Evolutionary conservation across 2,113 vertebrate genomes (phyloP).

Genomic region (Pao palembangensis): DNA sequence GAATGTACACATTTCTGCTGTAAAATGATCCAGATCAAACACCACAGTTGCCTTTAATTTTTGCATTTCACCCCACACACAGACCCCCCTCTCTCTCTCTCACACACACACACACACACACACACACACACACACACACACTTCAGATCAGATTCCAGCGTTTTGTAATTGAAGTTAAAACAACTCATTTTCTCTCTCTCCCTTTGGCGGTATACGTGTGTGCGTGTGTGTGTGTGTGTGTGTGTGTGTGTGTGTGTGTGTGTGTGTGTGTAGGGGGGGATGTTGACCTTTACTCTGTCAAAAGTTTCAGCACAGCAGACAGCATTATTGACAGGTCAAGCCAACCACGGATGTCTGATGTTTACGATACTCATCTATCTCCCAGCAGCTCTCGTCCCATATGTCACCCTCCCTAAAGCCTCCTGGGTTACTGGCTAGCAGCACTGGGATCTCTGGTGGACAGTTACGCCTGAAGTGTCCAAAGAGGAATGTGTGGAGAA

Average conservation of each 20-base stretch:
- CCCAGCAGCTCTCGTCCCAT: neutral
- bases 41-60: too few species aligned
- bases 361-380: slow-evolving; percentile 4
- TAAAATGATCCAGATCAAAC: too few species aligned
- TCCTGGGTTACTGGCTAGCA: slow-evolving; percentile 4
- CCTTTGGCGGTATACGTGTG: too few species aligned
- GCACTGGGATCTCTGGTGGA: slow-evolving; percentile 17
- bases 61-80: too few species aligned
- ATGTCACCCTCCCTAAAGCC: neutral
- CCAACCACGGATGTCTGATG: slow-evolving; percentile 4
- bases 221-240: too few species aligned
- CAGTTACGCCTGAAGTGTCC: too few species aligned
- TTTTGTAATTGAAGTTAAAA: slow-evolving; percentile 1
- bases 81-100: too few species aligned
- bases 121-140: neutral
- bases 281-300: slow-evolving; percentile 7
- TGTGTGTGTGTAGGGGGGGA: too few species aligned
- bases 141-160: neutral
- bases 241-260: too few species aligned
- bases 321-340: slow-evolving; percentile 12
- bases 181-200: too few species aligned
- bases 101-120: too few species aligned
- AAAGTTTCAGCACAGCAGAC: slow-evolving; percentile 18
- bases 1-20: too few species aligned
- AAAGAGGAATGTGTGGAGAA: slow-evolving; percentile 28